These are phyloP conservation scores for Hippocampus comes DNA, from an alignment of 2,113 vertebrate genomes.

Conservation along the genomic window DNA sequence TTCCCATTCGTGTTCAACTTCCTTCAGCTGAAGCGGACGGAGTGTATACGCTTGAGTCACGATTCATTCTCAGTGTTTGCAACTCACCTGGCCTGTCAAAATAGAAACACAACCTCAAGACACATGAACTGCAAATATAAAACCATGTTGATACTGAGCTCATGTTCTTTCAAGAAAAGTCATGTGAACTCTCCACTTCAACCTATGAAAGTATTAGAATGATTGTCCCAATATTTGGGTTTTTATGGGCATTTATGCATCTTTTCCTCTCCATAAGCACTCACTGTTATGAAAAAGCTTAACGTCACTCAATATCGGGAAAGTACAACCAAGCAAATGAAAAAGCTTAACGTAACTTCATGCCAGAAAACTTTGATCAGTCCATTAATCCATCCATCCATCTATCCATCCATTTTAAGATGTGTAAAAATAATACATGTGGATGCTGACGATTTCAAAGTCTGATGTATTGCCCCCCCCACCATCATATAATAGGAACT, in stretches of 20 bases:
- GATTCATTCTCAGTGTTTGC: slow-evolving; percentile 23
- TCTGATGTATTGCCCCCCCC: neutral
- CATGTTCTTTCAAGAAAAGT: slow-evolving; percentile 1
- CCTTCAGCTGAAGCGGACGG: slow-evolving; percentile 22
- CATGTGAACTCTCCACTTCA: no score
- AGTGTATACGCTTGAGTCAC: slow-evolving; percentile 18
- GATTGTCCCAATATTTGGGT: no score
- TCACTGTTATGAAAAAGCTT: no score
- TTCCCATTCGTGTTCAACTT: slow-evolving; percentile 28
- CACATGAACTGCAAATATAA: neutral
- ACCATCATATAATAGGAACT: neutral
- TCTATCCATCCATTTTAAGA: neutral
- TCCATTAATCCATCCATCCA: neutral
- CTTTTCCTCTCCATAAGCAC: no score
- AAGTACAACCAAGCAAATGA: no score
- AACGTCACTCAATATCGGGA: no score
- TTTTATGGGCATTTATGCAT: no score
- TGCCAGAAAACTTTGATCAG: no score
- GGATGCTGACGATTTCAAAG: neutral
- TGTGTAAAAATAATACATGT: neutral
- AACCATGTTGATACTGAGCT: slow-evolving; percentile 8
- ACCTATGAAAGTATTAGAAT: no score
- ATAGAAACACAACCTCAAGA: slow-evolving; percentile 12
- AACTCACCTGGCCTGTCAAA: slow-evolving; percentile 15
- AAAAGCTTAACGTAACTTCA: no score